Evolutionary conservation across 2,888 invertebrate genomes (phyloP), one percentile per base, ranked within the genome.

Genomic region (Drosophila phalerata): DNA sequence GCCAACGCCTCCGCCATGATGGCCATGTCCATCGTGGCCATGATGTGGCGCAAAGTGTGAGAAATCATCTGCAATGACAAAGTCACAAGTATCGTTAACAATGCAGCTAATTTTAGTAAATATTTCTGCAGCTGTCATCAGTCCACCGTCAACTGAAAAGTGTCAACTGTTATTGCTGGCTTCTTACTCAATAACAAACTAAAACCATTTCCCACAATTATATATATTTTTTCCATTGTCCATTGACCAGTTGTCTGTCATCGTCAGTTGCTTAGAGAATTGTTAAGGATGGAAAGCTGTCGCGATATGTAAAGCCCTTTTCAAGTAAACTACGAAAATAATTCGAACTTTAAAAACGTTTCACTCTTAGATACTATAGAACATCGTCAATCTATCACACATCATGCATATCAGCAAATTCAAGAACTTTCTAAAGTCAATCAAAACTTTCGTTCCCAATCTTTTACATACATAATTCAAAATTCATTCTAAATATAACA

Each of bases 11-110:
- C 89, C 85, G 60, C 90, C 88, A 67, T 91, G 90, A 48, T 88
- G 90, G 49, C 90, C 90, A 56, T 91, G 91, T n/a, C 89, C 85
- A 3, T 85, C 85, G 61, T 85, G 89, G n/a, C 74, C 74, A 52
- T 90, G 89, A 51, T 86, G 85, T 34, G 87, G 77, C 25, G 69
- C 69, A 72, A 81, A 83, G 57, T 90, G 90, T 22, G 90, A 76
- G 58, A 90, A 85, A 22, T 92, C 91, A 73, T 91, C 91, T 91
- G 78, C 57, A 88, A 76, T 58, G 55, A n/a, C 57, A 67, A 10
- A 47, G 25, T 47, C 38, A 52, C 51, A 9, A 52, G 37, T 19
- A 47, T 48, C 17, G 42, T 47, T 49, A 19, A 67, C 66, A 70
- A 71, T 69, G 47, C 61, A 37, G 52, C 76, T 80, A 86, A 88